Percentiles rank a stretch among this genome's conserved stretches.
These are phyloP conservation scores for Pangasius mekongensis DNA, from an alignment of 2,797 vertebrate genomes.

Conservation along the genomic window DNA sequence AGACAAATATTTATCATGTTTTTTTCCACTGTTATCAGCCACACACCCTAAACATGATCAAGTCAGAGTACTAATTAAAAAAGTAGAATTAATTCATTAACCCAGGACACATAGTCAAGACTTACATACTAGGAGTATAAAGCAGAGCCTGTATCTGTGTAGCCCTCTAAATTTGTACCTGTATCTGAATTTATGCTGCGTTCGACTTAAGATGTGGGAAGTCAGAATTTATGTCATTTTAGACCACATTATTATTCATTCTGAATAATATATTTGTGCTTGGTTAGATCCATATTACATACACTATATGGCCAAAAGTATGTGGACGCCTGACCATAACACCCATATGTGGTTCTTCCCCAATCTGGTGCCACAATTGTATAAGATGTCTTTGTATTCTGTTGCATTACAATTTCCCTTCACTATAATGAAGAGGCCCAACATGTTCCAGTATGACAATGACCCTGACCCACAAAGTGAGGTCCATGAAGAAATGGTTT, in stretches of 20 bases:
- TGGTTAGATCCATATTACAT: neutral
- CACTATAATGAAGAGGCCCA: neutral
- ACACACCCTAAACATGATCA: neutral
- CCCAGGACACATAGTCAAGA: neutral
- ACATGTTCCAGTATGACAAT: neutral
- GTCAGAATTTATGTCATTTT: neutral
- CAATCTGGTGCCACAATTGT: neutral
- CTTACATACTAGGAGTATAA: neutral
- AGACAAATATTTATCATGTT: neutral
- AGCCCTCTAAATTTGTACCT: neutral
- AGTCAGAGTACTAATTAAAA: neutral
- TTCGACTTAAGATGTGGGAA: neutral
- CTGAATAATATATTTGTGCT: neutral
- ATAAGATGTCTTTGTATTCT: neutral
- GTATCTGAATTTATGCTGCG: neutral
- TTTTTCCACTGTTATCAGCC: neutral
- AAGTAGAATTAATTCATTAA: neutral
- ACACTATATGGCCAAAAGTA: neutral
- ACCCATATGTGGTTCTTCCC: too few species aligned
- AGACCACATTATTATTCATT: neutral
- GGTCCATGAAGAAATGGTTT: neutral
- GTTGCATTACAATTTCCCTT: neutral
- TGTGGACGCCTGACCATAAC: neutral
- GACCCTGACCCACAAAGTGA: too few species aligned
- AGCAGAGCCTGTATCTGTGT: neutral